phyloP scores from a whole-genome alignment of 2,797 vertebrate species.

The Sebastes reedi region DNA sequence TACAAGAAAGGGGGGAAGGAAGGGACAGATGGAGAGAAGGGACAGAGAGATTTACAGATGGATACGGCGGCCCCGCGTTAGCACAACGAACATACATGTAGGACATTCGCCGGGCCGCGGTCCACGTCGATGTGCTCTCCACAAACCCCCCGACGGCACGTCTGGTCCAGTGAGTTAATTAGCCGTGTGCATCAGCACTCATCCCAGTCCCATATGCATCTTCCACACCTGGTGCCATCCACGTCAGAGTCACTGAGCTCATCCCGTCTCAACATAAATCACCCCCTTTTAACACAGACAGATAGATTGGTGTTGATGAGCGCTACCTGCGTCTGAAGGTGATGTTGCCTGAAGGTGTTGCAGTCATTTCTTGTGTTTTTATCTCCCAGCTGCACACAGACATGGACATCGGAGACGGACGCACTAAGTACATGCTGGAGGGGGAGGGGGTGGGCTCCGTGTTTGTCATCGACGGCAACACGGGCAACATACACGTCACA shows the following conservation, averaged over 20 bases:
- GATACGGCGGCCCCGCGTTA: neutral
- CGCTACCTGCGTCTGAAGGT: slow-evolving; percentile 31
- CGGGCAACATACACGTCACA: slow-evolving; percentile 90
- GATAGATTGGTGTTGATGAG: slow-evolving; percentile 44
- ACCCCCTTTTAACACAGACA: slow-evolving; percentile 43
- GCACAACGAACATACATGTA: slow-evolving; percentile 25
- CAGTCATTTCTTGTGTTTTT: neutral
- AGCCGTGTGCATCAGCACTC: slow-evolving; percentile 74
- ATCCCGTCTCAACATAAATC: slow-evolving; percentile 46
- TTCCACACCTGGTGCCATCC: slow-evolving; percentile 78
- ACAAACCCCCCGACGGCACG: slow-evolving; percentile 61
- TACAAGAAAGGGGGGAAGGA: slow-evolving; percentile 22
- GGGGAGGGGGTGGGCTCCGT: slow-evolving; percentile 91
- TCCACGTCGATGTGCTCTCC: slow-evolving; percentile 51
- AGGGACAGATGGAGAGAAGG: slow-evolving; percentile 62
- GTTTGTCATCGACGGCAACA: slow-evolving; percentile 89
- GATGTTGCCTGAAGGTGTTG: neutral
- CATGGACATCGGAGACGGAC: slow-evolving; percentile 87
- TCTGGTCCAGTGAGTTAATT: slow-evolving; percentile 76
- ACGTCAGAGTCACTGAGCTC: slow-evolving; percentile 59
- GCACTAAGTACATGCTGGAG: slow-evolving; percentile 86
- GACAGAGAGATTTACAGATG: slow-evolving; percentile 68
- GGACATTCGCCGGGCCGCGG: slow-evolving; percentile 54
- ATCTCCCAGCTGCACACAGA: slow-evolving; percentile 85
- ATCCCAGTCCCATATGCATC: slow-evolving; percentile 63